A percentile compares a stretch with the other conserved stretches of the same genome.
phyloP scores from a whole-genome alignment of 1,140 invertebrate species.

The Ceratina australensis region DNA sequence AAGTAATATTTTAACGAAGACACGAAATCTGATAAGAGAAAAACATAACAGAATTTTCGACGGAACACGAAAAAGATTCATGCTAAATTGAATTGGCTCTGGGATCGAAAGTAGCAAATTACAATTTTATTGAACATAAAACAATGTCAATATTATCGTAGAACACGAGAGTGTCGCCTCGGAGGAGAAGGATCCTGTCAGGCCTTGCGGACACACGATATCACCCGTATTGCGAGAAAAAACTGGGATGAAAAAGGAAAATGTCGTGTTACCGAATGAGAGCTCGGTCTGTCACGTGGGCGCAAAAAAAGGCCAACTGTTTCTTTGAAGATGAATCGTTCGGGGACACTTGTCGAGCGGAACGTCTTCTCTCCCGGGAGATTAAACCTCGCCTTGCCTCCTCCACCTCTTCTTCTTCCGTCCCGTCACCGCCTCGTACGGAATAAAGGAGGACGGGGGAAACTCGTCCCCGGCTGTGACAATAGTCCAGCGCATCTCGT shows the following conservation, averaged over 20 bases:
- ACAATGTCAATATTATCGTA: no score
- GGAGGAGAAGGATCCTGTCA: no score
- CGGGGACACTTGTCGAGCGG: constrained; percentile 62
- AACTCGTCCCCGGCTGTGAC: constrained; percentile 53
- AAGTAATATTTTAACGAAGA: constrained; percentile 23
- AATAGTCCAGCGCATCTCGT: constrained; percentile 52
- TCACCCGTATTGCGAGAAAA: background rate
- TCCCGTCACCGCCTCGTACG: constrained; percentile 40
- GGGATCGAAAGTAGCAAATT: no score
- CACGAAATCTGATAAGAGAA: no score
- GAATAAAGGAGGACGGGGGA: constrained; percentile 45
- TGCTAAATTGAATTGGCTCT: no score
- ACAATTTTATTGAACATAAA: no score
- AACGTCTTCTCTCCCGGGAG: constrained; percentile 59
- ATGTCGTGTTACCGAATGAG: constrained; percentile 23
- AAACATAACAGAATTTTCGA: no score
- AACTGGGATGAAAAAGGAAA: constrained; percentile 9
- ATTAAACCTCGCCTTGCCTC: constrained; percentile 50
- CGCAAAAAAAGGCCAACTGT: constrained; percentile 56
- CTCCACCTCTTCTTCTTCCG: background rate
- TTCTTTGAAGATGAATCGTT: constrained; percentile 64
- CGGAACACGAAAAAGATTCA: no score
- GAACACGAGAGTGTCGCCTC: no score
- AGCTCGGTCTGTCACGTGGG: constrained; percentile 26
- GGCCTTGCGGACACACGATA: constrained; percentile 11